These are phyloP conservation scores for Rhabdomys pumilio DNA, from an alignment of 2,797 vertebrate species.

Conservation along the genomic window DNA sequence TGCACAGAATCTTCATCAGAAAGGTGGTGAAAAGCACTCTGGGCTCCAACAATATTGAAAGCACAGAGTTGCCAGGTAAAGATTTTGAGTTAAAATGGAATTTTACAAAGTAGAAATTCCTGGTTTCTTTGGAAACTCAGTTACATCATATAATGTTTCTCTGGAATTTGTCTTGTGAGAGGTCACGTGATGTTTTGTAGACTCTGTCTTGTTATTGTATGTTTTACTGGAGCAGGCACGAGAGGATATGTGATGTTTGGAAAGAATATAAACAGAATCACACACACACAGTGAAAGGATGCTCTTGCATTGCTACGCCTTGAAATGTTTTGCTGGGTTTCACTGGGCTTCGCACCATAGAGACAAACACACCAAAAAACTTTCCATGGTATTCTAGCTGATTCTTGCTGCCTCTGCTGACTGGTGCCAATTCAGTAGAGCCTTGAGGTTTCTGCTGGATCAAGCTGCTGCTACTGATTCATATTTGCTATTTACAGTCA, in stretches of 20 bases:
- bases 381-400: background rate
- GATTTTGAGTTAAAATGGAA: conserved; percentile 62
- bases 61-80: conserved; percentile 65
- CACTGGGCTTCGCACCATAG: background rate
- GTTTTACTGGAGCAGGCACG: background rate
- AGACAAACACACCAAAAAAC: background rate
- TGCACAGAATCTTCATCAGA: conserved; percentile 25
- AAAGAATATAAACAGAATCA: background rate
- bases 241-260: background rate
- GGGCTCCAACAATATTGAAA: conserved; percentile 65
- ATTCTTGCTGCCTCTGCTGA: background rate
- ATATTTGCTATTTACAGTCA: background rate
- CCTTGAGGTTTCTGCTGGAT: background rate
- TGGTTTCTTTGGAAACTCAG: background rate
- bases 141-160: background rate
- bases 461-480: background rate
- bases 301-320: background rate
- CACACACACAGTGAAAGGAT: background rate
- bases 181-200: too few species aligned
- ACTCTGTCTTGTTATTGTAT: too few species aligned
- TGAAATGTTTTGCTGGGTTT: background rate
- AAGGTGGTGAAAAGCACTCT: conserved; percentile 37
- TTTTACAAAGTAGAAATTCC: background rate
- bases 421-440: background rate
- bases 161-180: background rate